These are phyloP conservation scores for Carollia perspicillata DNA, from an alignment of 2,113 vertebrate species.

Conservation along the genomic window DNA sequence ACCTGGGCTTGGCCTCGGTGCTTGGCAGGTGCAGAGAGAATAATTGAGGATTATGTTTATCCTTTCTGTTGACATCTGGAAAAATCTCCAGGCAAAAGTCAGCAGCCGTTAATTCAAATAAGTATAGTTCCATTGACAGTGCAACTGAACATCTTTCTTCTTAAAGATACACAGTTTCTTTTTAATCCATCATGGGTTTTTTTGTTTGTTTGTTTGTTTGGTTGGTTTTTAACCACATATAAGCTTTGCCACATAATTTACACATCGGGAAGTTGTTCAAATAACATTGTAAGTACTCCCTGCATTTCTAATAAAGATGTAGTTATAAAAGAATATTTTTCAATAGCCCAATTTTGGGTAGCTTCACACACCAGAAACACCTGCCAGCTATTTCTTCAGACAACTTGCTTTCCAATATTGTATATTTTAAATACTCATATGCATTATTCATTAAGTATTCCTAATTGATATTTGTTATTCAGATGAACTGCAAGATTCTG, in stretches of 20 bases:
- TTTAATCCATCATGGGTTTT: constrained; percentile 8
- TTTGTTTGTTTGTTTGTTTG: no score
- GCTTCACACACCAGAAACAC: constrained; percentile 13
- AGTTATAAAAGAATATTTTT: not conserved
- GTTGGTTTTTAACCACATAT: not conserved
- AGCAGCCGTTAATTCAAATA: constrained; percentile 49
- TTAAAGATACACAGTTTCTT: constrained; percentile 33
- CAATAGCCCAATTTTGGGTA: constrained; percentile 18
- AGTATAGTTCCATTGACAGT: constrained; percentile 42
- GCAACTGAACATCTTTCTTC: constrained; percentile 45
- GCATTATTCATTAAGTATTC: constrained; percentile 15
- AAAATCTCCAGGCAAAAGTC: constrained; percentile 53
- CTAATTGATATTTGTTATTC: constrained; percentile 42
- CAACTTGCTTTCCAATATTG: not conserved
- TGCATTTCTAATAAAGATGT: constrained; percentile 2
- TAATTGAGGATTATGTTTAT: constrained; percentile 62
- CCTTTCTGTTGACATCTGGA: constrained; percentile 56
- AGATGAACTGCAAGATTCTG: constrained; percentile 29
- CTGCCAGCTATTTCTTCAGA: not conserved
- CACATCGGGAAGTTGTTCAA: not conserved
- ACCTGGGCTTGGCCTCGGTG: not conserved
- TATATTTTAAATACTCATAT: constrained; percentile 35
- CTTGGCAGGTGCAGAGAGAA: constrained; percentile 44
- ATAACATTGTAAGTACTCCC: constrained; percentile 17
- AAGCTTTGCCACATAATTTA: constrained; percentile 14